Conservation (phyloP, 2,888 invertebrate genomes). For the Andrena chrysosceles region DNA sequence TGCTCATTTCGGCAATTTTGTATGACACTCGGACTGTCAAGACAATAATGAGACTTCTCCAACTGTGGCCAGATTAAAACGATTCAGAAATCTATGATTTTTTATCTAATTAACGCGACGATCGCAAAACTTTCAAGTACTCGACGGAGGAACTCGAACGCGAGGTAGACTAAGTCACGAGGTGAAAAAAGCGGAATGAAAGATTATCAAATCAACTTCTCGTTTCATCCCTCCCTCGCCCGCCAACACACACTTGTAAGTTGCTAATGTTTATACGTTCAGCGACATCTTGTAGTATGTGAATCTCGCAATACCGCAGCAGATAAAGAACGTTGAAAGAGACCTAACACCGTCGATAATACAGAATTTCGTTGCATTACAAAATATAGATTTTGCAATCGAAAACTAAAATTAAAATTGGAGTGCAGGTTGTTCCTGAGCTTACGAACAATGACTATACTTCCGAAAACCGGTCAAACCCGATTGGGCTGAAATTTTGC, state of each 20-base stretch:
- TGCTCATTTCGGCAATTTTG: slow-evolving; percentile 73
- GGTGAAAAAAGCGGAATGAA: slow-evolving; percentile 34
- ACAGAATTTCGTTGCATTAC: not conserved
- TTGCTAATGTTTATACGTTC: slow-evolving; percentile 19
- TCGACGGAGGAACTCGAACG: too few species aligned
- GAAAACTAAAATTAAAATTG: too few species aligned
- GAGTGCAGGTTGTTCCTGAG: too few species aligned
- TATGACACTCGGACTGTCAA: slow-evolving; percentile 39
- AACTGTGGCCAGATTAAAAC: not conserved
- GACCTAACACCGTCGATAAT: not conserved
- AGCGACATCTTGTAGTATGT: slow-evolving; percentile 55
- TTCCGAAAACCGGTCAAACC: too few species aligned
- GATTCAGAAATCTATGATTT: not conserved
- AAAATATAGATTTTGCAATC: too few species aligned
- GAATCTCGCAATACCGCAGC: not conserved
- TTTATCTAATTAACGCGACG: not conserved
- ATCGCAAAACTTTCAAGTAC: slow-evolving; percentile 1
- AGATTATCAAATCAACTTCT: slow-evolving; percentile 43
- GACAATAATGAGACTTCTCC: slow-evolving; percentile 11
- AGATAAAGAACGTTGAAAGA: not conserved
- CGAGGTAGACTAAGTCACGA: slow-evolving; percentile 23
- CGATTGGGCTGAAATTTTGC: too few species aligned
- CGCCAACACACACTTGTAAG: slow-evolving; percentile 38
- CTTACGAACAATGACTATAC: too few species aligned
- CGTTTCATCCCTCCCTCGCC: slow-evolving; percentile 32